phyloP scores from a whole-genome alignment of 2,888 invertebrate genomes.

The Electrophaes corylata region DNA sequence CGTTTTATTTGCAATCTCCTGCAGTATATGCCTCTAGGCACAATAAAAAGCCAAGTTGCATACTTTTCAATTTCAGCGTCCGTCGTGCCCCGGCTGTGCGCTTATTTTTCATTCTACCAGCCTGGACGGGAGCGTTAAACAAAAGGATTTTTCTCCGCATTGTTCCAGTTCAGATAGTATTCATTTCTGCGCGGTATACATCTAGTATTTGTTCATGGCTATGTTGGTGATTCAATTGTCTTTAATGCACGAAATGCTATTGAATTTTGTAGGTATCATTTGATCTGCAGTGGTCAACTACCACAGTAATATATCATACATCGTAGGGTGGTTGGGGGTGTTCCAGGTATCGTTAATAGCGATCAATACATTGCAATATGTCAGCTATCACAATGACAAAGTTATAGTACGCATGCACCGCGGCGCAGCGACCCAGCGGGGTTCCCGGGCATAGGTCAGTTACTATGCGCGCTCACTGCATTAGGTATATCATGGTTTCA shows the following conservation, averaged over 20 bases:
- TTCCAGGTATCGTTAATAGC: conserved; percentile 29
- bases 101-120: conserved; percentile 72
- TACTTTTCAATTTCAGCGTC: conserved; percentile 70
- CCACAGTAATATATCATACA: conserved; percentile 19
- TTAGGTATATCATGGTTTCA: conserved; percentile 12
- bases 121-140: conserved; percentile 62
- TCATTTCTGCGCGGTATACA: conserved; percentile 37
- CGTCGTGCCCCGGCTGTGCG: conserved; percentile 55
- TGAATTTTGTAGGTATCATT: conserved; percentile 15
- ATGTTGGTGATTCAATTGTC: conserved; percentile 28
- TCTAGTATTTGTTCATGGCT: conserved; percentile 23
- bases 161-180: conserved; percentile 54
- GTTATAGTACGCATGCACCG: conserved; percentile 69
- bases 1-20: conserved; percentile 61
- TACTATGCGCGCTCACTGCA: conserved; percentile 50
- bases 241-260: conserved; percentile 13
- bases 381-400: conserved; percentile 46
- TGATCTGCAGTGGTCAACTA: conserved; percentile 10
- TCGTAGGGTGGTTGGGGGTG: conserved; percentile 4
- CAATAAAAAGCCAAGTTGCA: conserved; percentile 71
- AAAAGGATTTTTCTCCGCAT: conserved; percentile 71
- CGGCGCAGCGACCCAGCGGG: conserved; percentile 43
- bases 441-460: conserved; percentile 72
- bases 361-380: conserved; percentile 68
- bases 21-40: conserved; percentile 51